Conservation (phyloP, 2,888 invertebrate species). For the Branchellion lobata region DNA sequence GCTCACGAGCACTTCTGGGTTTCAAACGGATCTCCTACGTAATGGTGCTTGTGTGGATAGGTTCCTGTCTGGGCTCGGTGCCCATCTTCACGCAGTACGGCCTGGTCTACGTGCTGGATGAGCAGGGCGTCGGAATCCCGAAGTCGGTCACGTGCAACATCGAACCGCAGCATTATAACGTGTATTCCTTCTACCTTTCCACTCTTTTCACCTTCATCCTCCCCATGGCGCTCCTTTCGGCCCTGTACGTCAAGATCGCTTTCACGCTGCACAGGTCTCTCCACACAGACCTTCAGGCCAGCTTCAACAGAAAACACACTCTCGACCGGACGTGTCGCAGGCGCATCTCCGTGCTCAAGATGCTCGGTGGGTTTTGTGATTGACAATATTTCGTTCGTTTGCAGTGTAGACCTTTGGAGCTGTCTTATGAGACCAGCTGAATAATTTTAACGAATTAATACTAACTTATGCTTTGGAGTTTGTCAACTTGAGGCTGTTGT, state of each 20-base stretch:
- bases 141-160: conserved; percentile 69
- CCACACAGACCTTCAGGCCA: background rate
- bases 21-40: conserved; percentile 78
- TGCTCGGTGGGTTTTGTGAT: conserved; percentile 67
- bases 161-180: conserved; percentile 57
- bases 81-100: conserved; percentile 75
- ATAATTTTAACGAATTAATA: too few species aligned
- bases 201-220: conserved; percentile 78
- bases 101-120: conserved; percentile 63
- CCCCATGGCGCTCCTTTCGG: conserved; percentile 81
- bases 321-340: conserved; percentile 54
- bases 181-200: conserved; percentile 67
- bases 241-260: conserved; percentile 69
- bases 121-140: conserved; percentile 62
- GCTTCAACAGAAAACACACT: background rate
- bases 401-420: too few species aligned
- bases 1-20: conserved; percentile 78
- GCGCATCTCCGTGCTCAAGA: conserved; percentile 65
- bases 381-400: background rate
- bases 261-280: conserved; percentile 55
- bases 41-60: conserved; percentile 77
- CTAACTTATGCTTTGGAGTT: too few species aligned
- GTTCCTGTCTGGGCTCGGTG: conserved; percentile 70
- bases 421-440: too few species aligned
- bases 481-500: too few species aligned